Evolutionary conservation across 2,113 vertebrate genomes (phyloP).

Genomic region (Jaculus jaculus): DNA sequence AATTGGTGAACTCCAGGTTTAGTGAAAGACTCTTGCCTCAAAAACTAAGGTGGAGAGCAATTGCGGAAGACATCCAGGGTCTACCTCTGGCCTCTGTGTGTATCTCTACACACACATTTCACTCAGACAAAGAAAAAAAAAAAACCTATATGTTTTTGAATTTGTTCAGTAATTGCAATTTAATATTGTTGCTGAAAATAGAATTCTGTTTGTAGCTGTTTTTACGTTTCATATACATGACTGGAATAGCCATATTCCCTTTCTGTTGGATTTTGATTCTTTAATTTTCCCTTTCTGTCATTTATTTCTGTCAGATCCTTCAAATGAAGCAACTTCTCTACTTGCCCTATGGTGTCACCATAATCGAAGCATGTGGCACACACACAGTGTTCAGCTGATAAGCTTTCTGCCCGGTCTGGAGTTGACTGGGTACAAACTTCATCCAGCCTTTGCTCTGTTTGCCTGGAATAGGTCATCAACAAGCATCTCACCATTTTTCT

Average conservation of each 20-base stretch:
- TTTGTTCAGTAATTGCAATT: background rate
- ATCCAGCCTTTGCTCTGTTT: background rate
- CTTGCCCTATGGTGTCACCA: no score
- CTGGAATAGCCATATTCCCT: background rate
- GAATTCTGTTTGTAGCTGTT: background rate
- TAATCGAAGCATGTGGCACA: background rate
- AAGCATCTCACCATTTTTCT: background rate
- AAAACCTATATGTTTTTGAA: background rate
- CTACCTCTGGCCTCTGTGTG: no score
- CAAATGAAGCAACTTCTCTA: background rate
- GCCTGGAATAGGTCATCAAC: background rate
- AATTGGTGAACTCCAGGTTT: no score
- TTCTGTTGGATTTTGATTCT: background rate
- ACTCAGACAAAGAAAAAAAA: no score
- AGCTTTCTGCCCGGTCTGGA: background rate
- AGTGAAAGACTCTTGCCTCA: no score
- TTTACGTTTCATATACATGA: background rate
- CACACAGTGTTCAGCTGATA: background rate
- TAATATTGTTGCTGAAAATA: background rate
- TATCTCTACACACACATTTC: no score
- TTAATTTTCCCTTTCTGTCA: background rate
- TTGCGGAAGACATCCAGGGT: no score
- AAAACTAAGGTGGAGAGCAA: no score
- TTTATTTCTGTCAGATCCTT: background rate
- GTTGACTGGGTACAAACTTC: accelerated